Base-by-base conservation (phyloP, 2,797 vertebrate species). In the Sebastiscus tertius region DNA sequence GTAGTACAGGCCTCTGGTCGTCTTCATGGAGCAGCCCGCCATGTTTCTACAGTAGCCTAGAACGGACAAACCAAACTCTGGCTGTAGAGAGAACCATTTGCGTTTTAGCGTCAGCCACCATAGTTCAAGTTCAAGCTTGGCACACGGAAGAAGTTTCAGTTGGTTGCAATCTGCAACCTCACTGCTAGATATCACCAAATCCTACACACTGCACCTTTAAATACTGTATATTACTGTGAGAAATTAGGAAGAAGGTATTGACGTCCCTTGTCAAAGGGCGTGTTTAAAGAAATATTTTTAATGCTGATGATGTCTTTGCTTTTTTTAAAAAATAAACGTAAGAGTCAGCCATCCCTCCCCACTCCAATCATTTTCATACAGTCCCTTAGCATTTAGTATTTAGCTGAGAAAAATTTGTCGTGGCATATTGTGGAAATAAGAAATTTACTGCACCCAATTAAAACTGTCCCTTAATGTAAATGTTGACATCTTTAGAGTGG, bases 61-160 rank as follows among this genome's bases (percentile, higher is more conserved):
- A 46, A 46, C 1, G 7, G 42, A 46, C 16, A 46, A 46, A 46
- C 42, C 7, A 8, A 3, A 42, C 39, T 16, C 1, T 42, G 39
- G 0, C 39, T 42, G 39, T 42, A 42, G 39, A 16, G 2, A 42
- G 0, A 6, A 6, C 0, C 39, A 42, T 16, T 42, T 2, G 6
- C 14, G 0, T 42, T 46, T 46, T 18, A 18, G 42, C 16, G 16
- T 46, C 42, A 46, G 42, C 42, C 16, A 46, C 16, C 16, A 0
- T 46, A 46, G 42, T 46, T 46, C 14, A 18, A 18, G 42, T 42
- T 42, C 42, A 46, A 46, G 42, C 42, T 46, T 46, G 42, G 0
- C 16, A 46, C 42, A 18, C 3, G 0, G 42, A 16, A 46, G 42
- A 18, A 46, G 42, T 46, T 46, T 46, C 42, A 18, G 42, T 46